Percentiles rank a stretch among this genome's conserved stretches.
Conservation (phyloP, 2,888 invertebrate species). For the Amblyjoppa proteus region DNA sequence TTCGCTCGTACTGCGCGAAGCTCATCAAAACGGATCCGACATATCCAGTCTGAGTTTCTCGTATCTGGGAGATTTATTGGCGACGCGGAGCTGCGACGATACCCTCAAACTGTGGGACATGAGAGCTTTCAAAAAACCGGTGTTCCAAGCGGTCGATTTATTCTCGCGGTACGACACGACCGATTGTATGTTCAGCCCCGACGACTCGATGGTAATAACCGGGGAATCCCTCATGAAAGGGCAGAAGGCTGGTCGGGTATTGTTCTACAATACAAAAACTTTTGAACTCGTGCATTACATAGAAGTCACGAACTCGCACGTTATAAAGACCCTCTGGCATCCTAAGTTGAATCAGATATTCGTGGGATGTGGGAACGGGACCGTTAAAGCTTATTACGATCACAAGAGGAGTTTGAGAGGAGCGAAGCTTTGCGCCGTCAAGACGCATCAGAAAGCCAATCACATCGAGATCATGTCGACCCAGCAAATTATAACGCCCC, state of each 20-base stretch:
- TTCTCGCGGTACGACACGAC: conserved; percentile 95
- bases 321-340: conserved; percentile 97
- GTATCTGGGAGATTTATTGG: conserved; percentile 92
- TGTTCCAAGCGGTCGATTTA: conserved; percentile 90
- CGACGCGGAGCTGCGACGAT: conserved; percentile 95
- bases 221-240: conserved; percentile 92
- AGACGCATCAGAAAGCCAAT: conserved; percentile 91
- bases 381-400: conserved; percentile 96
- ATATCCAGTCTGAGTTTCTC: conserved; percentile 95
- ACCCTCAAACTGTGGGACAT: conserved; percentile 98
- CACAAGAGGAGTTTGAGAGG: conserved; percentile 94
- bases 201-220: conserved; percentile 95
- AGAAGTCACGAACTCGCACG: conserved; percentile 92
- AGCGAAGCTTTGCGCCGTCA: conserved; percentile 95
- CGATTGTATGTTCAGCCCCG: conserved; percentile 94
- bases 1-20: conserved; percentile 90
- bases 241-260: conserved; percentile 88
- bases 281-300: conserved; percentile 91
- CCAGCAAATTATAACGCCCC: conserved; percentile 98
- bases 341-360: conserved; percentile 99
- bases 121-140: conserved; percentile 91
- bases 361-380: conserved; percentile 96
- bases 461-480: conserved; percentile 95
- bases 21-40: conserved; percentile 92
- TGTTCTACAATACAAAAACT: conserved; percentile 93